A percentile compares a stretch with the other conserved stretches of the same genome.
Conservation (phyloP, 2,888 invertebrate genomes). For the Flexamia atlantica region DNA sequence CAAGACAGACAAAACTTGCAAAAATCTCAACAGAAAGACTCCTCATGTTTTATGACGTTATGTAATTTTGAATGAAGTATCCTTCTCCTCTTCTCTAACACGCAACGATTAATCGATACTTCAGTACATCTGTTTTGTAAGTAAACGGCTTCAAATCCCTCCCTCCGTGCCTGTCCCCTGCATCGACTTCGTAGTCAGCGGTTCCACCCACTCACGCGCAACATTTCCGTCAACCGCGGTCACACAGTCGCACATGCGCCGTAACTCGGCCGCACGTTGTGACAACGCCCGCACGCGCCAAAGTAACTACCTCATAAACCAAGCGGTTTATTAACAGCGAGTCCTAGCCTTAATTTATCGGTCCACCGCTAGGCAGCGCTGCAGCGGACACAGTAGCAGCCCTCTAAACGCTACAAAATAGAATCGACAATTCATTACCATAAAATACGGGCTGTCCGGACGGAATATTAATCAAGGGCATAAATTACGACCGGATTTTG, state of each 20-base stretch:
- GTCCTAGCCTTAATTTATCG: background rate
- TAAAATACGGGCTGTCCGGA: conserved; percentile 36
- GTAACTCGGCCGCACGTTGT: background rate
- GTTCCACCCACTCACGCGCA: background rate
- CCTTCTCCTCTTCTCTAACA: no score
- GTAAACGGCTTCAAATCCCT: no score
- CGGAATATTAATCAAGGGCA: conserved; percentile 40
- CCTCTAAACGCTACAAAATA: conserved; percentile 39
- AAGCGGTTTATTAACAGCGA: conserved; percentile 17
- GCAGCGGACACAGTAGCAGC: background rate
- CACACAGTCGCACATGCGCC: background rate
- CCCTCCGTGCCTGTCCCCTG: no score
- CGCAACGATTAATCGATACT: no score
- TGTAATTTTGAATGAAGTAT: no score
- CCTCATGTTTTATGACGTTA: no score
- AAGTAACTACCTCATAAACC: background rate
- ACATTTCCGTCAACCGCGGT: conserved; percentile 11
- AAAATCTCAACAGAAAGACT: no score
- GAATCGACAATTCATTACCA: conserved; percentile 44
- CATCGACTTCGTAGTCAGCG: no score
- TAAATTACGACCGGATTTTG: conserved; percentile 40
- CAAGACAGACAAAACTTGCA: no score
- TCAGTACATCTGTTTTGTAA: no score
- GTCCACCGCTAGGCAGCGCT: background rate
- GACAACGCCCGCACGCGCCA: background rate